Evolutionary conservation across 2,113 vertebrate genomes (phyloP).

Genomic region (Forbesichthys agassizii): DNA sequence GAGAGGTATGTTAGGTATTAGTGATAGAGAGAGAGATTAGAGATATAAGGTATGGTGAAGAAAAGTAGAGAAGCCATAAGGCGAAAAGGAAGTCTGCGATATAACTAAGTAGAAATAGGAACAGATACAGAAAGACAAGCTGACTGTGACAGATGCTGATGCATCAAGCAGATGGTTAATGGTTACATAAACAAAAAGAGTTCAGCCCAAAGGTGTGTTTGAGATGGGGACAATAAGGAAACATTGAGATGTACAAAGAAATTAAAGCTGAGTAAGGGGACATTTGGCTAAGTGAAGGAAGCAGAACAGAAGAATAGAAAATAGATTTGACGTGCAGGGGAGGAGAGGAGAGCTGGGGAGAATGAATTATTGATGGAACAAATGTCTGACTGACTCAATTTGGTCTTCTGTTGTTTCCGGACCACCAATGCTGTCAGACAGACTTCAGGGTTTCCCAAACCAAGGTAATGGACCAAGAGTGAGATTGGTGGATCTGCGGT

Average conservation of each 20-base stretch:
- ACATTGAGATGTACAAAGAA: not conserved
- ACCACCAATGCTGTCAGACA: slow-evolving; percentile 58
- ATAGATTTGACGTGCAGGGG: slow-evolving; percentile 59
- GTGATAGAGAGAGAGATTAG: not conserved
- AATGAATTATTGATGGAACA: slow-evolving; percentile 75
- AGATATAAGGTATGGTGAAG: not conserved
- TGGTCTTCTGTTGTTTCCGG: slow-evolving; percentile 68
- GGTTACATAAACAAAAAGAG: too few relatives aligned
- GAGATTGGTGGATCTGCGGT: too few relatives aligned
- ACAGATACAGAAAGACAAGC: not conserved
- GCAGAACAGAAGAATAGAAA: slow-evolving; percentile 40
- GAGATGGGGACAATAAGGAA: slow-evolving; percentile 11
- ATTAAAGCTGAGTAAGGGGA: not conserved
- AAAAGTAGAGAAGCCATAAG: not conserved
- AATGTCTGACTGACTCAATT: slow-evolving; percentile 75
- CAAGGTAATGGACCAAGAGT: not conserved
- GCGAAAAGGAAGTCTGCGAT: not conserved
- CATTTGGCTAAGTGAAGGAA: slow-evolving; percentile 7
- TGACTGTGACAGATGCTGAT: not conserved
- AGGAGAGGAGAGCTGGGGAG: slow-evolving; percentile 30
- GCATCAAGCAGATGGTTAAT: not conserved
- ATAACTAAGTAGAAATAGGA: not conserved
- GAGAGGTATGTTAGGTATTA: not conserved
- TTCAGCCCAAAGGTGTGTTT: not conserved
- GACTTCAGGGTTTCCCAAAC: slow-evolving; percentile 28